These are phyloP conservation scores for Diarsia rubi DNA, from an alignment of 2,888 invertebrate genomes.

Conservation along the genomic window DNA sequence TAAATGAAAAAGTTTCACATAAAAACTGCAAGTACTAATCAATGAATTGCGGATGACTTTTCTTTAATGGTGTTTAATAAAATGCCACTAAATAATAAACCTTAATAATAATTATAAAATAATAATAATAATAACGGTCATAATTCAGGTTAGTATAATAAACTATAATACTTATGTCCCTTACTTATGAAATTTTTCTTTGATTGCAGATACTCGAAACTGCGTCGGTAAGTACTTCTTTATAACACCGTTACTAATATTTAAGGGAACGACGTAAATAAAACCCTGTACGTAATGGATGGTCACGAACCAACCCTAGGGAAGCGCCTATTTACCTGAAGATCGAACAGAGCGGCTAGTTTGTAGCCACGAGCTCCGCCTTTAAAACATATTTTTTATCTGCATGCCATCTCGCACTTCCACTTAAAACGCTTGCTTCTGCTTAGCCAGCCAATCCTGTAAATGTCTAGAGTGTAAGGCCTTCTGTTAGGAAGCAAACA, in stretches of 20 bases:
- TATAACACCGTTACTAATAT: neutral
- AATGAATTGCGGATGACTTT: neutral
- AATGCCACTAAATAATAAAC: neutral
- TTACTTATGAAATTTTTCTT: slow-evolving; percentile 13
- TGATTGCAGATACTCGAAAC: slow-evolving; percentile 26
- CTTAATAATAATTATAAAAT: no score
- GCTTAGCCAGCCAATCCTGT: no score
- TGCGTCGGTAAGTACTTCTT: slow-evolving; percentile 22
- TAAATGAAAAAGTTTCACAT: slow-evolving; percentile 6
- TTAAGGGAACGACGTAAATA: neutral
- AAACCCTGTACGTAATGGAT: neutral
- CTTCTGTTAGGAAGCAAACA: no score
- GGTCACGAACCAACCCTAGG: neutral
- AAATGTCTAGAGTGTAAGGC: no score
- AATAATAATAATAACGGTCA: no score
- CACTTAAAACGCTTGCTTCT: no score
- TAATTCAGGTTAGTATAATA: neutral
- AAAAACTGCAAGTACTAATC: neutral
- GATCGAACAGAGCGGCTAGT: neutral
- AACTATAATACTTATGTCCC: neutral
- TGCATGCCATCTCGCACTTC: no score
- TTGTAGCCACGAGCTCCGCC: neutral
- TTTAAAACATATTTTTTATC: neutral
- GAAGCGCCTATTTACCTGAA: neutral
- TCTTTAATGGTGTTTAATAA: neutral